These are phyloP conservation scores for Helicoverpa assulta DNA, from an alignment of 2,888 invertebrate species.

Conservation along the genomic window DNA sequence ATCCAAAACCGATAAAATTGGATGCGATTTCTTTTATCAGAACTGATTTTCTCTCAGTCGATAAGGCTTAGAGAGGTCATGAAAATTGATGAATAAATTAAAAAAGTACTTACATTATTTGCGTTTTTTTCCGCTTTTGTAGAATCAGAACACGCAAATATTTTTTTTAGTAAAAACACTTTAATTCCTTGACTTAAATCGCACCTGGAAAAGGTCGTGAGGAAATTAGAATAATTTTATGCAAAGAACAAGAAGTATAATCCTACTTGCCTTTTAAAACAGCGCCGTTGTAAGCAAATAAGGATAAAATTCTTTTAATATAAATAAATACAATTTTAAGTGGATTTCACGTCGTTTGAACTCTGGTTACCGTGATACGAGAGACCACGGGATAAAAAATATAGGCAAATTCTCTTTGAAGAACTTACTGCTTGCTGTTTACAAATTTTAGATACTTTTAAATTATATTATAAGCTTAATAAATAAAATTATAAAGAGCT, in stretches of 20 bases:
- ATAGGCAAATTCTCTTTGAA: conserved; percentile 8
- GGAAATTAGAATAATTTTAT: neutral
- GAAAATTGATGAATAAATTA: too few species aligned
- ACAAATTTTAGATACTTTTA: too few species aligned
- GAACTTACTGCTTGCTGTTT: neutral
- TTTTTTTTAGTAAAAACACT: neutral
- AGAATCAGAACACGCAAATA: neutral
- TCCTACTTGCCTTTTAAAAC: conserved; percentile 13
- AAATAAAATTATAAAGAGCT: too few species aligned
- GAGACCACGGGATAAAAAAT: conserved; percentile 12
- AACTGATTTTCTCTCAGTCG: too few species aligned
- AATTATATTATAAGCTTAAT: too few species aligned
- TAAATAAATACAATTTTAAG: conserved; percentile 28
- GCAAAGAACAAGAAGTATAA: neutral
- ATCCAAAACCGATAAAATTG: too few species aligned
- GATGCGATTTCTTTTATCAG: too few species aligned
- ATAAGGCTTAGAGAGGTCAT: too few species aligned
- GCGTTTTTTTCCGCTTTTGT: too few species aligned
- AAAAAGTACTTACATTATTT: too few species aligned
- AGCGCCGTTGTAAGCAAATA: conserved; percentile 13
- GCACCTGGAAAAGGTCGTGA: conserved; percentile 7
- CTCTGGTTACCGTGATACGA: conserved; percentile 13
- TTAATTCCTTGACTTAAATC: neutral
- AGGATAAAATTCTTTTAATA: conserved; percentile 21
- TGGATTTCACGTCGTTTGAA: conserved; percentile 30